Percentiles rank a stretch among this genome's conserved stretches.
phyloP scores from a whole-genome alignment of 2,113 vertebrate species.

The Scalopus aquaticus region DNA sequence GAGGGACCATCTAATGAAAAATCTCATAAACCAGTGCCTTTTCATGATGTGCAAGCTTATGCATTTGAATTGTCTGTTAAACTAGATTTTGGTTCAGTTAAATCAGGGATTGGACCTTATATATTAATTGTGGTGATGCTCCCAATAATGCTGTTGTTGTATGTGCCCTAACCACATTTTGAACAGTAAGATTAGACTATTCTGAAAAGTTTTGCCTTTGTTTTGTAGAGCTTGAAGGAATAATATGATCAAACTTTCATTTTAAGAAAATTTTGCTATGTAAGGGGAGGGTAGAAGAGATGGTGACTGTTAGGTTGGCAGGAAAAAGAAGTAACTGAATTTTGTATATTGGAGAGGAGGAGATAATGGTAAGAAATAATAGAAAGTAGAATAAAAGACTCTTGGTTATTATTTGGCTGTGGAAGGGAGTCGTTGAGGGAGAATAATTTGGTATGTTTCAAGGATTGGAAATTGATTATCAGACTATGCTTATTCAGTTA shows the following conservation, averaged over 20 bases:
- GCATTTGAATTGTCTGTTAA: neutral
- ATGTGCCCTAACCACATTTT: neutral
- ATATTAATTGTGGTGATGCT: neutral
- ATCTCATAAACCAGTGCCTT: neutral
- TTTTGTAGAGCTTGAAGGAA: neutral
- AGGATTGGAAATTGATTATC: neutral
- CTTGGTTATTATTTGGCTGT: neutral
- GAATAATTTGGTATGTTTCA: neutral
- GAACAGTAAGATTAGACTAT: neutral
- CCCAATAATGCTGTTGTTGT: neutral
- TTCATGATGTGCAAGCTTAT: neutral
- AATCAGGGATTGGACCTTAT: neutral
- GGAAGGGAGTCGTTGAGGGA: neutral
- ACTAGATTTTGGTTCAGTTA: neutral
- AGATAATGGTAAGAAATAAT: neutral
- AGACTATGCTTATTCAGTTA: neutral
- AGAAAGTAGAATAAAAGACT: neutral
- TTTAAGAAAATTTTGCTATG: conserved; percentile 10
- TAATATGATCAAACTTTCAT: neutral
- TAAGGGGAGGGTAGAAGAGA: neutral
- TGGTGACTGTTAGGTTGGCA: neutral
- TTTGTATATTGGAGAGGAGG: neutral
- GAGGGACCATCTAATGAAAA: neutral
- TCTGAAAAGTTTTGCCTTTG: neutral
- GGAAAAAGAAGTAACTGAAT: neutral